Base-by-base conservation (phyloP, 35 echinoderm and acorn worm species). In the Ophioderma brevispina region DNA sequence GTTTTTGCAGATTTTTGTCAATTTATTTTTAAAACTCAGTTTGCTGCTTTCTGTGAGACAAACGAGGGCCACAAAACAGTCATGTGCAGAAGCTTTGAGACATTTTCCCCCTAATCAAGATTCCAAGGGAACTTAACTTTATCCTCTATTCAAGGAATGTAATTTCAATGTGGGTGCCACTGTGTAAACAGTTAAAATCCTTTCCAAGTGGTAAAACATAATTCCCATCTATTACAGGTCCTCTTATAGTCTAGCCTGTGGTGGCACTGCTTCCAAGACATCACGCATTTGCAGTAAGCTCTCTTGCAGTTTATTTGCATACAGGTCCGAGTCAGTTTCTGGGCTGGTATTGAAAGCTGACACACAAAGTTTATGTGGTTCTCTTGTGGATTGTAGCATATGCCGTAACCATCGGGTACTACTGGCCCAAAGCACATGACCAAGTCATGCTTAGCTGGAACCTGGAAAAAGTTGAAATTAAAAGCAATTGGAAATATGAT, bases 391-490 rank as follows among this genome's bases (percentile, higher is more conserved):
- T 98, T 98, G 59, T 98, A 98, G 56, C 92, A 94, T 42, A 98
- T 87, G 19, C 96, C 96, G 70, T 94, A 98, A 35, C 96, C 96
- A 46, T 98, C 83, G 0, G 92, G 92, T 14, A 92, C 90, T 0
- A 92, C 96, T 0, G 96, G 92, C 25, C 96, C 96, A 79, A 98
- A 98, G 55, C 78, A 70, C 96, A 98, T 92, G 11, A 84, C 84
- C 23, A 94, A 52, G 64, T 94, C 96, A 80, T 81, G 77, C 43
- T 98, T 92, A 36, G 92, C 89, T 70, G 96, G 96, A 59, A 98
- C 96, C 96, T 98, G 17, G 39, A 64, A 97, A 1, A 97, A 79
- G 40, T 81, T 93, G 13, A n/a, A 79, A 70, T 2, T 56, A 33
- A 78, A 39, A 17, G 40, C 35, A 85, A 78, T 36, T 18, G 4